Conservation (phyloP, 2,888 invertebrate species). For the Chironomus tentans region DNA sequence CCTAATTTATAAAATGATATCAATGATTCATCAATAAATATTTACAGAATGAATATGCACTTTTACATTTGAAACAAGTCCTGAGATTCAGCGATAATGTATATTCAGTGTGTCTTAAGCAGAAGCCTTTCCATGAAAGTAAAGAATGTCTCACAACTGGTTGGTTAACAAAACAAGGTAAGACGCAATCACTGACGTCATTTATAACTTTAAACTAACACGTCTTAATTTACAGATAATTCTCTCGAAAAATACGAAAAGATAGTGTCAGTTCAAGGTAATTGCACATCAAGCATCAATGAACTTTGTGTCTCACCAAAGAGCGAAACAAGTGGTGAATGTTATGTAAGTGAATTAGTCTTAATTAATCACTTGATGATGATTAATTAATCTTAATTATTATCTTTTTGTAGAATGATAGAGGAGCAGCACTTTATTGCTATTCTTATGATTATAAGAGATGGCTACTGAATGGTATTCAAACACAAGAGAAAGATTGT, state of each 20-base stretch:
- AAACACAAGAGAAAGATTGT: constrained; percentile 52
- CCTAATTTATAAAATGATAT: neutral
- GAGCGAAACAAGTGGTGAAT: constrained; percentile 48
- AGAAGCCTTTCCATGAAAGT: constrained; percentile 41
- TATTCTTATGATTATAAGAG: constrained; percentile 43
- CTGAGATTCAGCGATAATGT: constrained; percentile 46
- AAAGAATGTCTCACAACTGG: constrained; percentile 51
- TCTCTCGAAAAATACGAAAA: constrained; percentile 47
- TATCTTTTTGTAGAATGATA: constrained; percentile 47
- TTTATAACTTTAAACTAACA: constrained; percentile 10
- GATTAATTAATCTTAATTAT: constrained; percentile 19
- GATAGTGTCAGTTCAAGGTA: constrained; percentile 53
- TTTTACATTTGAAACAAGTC: constrained; percentile 46
- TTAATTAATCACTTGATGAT: neutral
- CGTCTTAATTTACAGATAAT: constrained; percentile 47
- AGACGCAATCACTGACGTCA: constrained; percentile 16
- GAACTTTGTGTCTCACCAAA: constrained; percentile 53
- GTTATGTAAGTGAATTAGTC: constrained; percentile 46
- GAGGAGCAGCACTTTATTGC: constrained; percentile 58
- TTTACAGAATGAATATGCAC: constrained; percentile 47
- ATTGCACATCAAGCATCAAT: constrained; percentile 47
- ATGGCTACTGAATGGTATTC: constrained; percentile 53
- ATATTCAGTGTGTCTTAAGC: constrained; percentile 50
- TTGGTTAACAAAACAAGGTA: constrained; percentile 45
- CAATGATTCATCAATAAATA: constrained; percentile 32